Conservation (phyloP, 2,888 invertebrate genomes). For the Eugnorisma glareosa region DNA sequence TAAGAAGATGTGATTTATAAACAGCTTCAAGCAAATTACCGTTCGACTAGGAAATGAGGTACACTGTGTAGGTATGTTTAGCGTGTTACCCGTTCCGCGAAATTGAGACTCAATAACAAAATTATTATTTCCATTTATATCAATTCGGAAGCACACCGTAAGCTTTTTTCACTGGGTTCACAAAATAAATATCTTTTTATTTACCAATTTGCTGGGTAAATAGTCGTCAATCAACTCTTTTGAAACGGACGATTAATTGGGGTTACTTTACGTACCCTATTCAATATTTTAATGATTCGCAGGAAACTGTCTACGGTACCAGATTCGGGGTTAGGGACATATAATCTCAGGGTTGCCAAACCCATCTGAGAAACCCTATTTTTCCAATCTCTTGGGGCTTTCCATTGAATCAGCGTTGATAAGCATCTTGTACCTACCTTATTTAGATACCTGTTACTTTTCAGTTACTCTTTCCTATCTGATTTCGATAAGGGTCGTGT, state of each 20-base stretch:
- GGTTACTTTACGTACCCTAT: conserved; percentile 32
- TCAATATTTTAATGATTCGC: conserved; percentile 49
- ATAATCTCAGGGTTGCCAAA: conserved; percentile 58
- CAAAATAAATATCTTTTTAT: conserved; percentile 52
- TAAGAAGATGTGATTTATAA: conserved; percentile 70
- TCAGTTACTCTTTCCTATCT: conserved; percentile 55
- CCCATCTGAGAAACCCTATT: conserved; percentile 61
- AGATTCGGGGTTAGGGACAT: conserved; percentile 37
- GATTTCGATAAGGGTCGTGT: conserved; percentile 51
- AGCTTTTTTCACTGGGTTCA: conserved; percentile 31
- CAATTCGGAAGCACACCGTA: conserved; percentile 43
- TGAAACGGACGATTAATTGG: conserved; percentile 45
- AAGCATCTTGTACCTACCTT: conserved; percentile 67
- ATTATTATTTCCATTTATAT: conserved; percentile 40
- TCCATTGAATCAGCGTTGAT: conserved; percentile 70
- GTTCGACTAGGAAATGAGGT: conserved; percentile 4
- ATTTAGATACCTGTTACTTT: conserved; percentile 68
- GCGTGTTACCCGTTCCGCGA: conserved; percentile 7
- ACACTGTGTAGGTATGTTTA: conserved; percentile 2
- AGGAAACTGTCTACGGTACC: conserved; percentile 37
- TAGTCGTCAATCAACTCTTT: conserved; percentile 34
- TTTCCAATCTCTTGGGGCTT: conserved; percentile 60
- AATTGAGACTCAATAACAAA: conserved; percentile 26
- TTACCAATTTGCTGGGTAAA: conserved; percentile 41
- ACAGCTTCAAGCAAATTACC: conserved; percentile 65